A percentile compares a stretch with the other conserved stretches of the same genome.
These are phyloP conservation scores for Cryptophagus acutangulus DNA, from an alignment of 2,888 invertebrate genomes.

Conservation along the genomic window DNA sequence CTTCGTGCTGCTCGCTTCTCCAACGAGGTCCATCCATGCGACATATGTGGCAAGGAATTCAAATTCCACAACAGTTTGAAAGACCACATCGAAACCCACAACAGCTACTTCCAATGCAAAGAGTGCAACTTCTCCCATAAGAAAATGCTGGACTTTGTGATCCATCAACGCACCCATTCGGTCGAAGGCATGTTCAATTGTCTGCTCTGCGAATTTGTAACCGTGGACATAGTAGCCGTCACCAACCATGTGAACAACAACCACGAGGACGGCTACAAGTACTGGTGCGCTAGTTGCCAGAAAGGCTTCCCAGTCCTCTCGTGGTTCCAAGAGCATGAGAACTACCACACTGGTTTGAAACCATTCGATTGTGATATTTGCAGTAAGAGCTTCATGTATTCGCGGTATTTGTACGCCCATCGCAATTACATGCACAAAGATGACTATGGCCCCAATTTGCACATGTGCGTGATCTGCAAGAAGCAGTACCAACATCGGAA, in stretches of 20 bases:
- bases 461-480: slow-evolving; percentile 46
- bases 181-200: slow-evolving; percentile 41
- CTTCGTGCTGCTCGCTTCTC: slow-evolving; percentile 32
- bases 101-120: slow-evolving; percentile 43
- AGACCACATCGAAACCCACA: slow-evolving; percentile 45
- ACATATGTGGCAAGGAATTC: slow-evolving; percentile 43
- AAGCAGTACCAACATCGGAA: slow-evolving; percentile 46
- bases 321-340: slow-evolving; percentile 56
- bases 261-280: slow-evolving; percentile 46
- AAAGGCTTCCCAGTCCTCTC: slow-evolving; percentile 54
- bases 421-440: slow-evolving; percentile 42
- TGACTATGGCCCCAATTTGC: slow-evolving; percentile 36
- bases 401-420: slow-evolving; percentile 43
- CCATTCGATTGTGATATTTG: slow-evolving; percentile 54
- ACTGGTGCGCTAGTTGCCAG: slow-evolving; percentile 53
- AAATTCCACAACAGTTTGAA: slow-evolving; percentile 37
- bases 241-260: slow-evolving; percentile 40
- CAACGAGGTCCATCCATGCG: slow-evolving; percentile 35
- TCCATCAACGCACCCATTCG: slow-evolving; percentile 42
- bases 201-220: slow-evolving; percentile 42
- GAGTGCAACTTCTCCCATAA: slow-evolving; percentile 43
- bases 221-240: slow-evolving; percentile 39
- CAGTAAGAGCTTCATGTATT: slow-evolving; percentile 51
- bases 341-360: slow-evolving; percentile 54
- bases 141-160: slow-evolving; percentile 41